These are phyloP conservation scores for Talpa occidentalis DNA, from an alignment of 2,113 vertebrate species.

Conservation along the genomic window DNA sequence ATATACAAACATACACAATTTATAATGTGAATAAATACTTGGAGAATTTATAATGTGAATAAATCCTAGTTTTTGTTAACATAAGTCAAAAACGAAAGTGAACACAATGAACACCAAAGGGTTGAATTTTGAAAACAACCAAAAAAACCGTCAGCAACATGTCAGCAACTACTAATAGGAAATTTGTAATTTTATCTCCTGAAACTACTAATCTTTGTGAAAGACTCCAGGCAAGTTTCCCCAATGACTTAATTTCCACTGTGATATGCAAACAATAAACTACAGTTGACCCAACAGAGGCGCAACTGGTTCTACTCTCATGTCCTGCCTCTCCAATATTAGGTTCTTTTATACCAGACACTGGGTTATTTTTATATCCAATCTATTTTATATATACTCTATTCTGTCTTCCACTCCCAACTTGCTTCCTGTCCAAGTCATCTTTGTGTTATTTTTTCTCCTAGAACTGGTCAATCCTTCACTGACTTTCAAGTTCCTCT, in stretches of 20 bases:
- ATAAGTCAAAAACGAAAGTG: constrained; percentile 11
- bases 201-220: neutral
- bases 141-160: neutral
- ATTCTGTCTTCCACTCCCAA: neutral
- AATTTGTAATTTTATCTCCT: neutral
- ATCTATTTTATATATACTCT: neutral
- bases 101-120: neutral
- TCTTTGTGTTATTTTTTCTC: neutral
- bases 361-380: neutral
- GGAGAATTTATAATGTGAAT: neutral
- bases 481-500: neutral
- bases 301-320: neutral
- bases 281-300: neutral
- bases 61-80: constrained; percentile 32
- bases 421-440: neutral
- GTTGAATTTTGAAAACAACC: constrained; percentile 40
- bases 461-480: neutral
- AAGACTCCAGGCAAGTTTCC: neutral
- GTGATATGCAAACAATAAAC: neutral
- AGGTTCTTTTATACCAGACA: neutral
- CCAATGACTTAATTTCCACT: neutral
- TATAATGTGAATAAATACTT: constrained; percentile 3
- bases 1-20: neutral
- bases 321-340: neutral
- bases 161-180: neutral